Percentiles rank a stretch among this genome's conserved stretches.
Conservation (phyloP, 2,113 vertebrate species). For the Trochalopteron elliotii region DNA sequence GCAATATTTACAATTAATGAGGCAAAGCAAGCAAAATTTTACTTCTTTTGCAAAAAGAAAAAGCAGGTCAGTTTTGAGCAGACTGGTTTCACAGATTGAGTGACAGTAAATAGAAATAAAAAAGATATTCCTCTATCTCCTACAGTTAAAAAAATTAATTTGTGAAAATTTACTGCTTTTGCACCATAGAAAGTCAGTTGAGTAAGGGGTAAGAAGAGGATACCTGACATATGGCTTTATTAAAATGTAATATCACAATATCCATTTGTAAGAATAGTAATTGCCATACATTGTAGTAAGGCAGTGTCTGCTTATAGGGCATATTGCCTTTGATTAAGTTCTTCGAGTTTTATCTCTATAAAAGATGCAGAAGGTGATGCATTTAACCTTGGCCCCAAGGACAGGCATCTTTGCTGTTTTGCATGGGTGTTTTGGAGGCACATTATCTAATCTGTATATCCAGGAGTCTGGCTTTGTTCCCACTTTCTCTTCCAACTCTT, state of each 20-base stretch:
- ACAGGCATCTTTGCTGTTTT: neutral
- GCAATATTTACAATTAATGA: neutral
- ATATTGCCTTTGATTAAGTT: neutral
- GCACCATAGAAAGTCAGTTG: neutral
- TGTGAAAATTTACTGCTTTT: neutral
- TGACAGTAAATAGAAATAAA: neutral
- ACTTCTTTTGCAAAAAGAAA: neutral
- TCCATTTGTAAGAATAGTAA: neutral
- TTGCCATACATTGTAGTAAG: neutral
- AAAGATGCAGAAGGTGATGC: neutral
- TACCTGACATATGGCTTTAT: neutral
- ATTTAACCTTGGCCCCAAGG: neutral
- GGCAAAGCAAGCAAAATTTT: neutral
- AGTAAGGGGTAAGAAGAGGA: neutral
- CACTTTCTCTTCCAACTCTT: neutral
- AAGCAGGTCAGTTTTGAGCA: neutral
- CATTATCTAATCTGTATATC: neutral
- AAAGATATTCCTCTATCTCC: neutral
- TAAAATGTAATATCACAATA: neutral
- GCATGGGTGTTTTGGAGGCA: neutral
- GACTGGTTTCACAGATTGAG: neutral
- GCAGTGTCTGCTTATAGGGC: neutral
- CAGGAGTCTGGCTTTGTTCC: neutral
- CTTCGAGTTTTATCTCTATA: neutral
- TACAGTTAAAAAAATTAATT: neutral